Conservation (phyloP, 1,140 invertebrate species). For the Aplysia californica region DNA sequence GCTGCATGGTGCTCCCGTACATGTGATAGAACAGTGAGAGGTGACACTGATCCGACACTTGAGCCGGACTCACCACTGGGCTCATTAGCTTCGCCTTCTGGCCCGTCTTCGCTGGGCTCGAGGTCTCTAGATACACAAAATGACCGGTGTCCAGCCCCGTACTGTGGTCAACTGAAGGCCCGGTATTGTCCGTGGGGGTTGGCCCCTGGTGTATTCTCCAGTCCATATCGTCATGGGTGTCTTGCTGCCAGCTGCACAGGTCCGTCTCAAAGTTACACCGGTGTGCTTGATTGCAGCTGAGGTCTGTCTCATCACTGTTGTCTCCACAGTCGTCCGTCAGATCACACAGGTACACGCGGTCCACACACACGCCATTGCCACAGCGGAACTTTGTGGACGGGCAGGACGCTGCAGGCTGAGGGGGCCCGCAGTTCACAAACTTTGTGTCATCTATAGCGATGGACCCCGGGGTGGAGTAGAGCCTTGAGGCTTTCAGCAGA, state of each 20-base stretch:
- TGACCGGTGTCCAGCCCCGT: conserved; percentile 42
- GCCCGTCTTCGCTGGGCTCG: conserved; percentile 44
- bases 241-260: conserved; percentile 82
- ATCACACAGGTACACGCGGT: conserved; percentile 51
- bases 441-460: conserved; percentile 25
- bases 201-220: conserved; percentile 76
- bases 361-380: conserved; percentile 45
- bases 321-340: conserved; percentile 56
- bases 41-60: conserved; percentile 40
- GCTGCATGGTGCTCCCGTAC: conserved; percentile 60
- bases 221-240: conserved; percentile 80
- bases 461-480: neutral
- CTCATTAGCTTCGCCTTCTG: conserved; percentile 59
- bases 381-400: neutral
- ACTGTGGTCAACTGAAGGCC: conserved; percentile 80
- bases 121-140: conserved; percentile 79
- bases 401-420: neutral
- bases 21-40: conserved; percentile 66
- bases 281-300: conserved; percentile 28
- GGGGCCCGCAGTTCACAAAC: conserved; percentile 8
- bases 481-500: neutral
- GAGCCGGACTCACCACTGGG: conserved; percentile 41
- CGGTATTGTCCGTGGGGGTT: conserved; percentile 71
- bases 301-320: conserved; percentile 56
- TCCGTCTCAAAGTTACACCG: conserved; percentile 80